Percentiles rank a stretch among this genome's conserved stretches.
Evolutionary conservation across 1,140 invertebrate species (phyloP).

Genomic region (Apocrypta bakeri): DNA sequence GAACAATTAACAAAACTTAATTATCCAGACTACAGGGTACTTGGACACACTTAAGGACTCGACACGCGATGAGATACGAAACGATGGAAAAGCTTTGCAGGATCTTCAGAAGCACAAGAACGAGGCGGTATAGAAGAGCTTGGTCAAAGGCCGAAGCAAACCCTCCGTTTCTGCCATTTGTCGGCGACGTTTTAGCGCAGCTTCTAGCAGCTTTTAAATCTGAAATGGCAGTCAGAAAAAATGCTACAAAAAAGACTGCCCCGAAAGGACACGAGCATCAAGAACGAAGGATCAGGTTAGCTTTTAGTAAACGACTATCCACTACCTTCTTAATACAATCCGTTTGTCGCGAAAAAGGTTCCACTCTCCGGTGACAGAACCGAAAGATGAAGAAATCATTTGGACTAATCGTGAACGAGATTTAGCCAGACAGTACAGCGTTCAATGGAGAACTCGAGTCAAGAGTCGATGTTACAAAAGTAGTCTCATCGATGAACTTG

Average conservation of each 20-base stretch:
- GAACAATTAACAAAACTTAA: neutral
- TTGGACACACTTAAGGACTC: slow-evolving; percentile 74
- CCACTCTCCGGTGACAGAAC: too few relatives aligned
- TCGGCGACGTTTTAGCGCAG: slow-evolving; percentile 70
- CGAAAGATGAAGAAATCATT: neutral
- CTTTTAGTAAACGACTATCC: neutral
- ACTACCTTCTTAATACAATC: neutral
- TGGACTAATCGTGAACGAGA: neutral
- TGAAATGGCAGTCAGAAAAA: neutral
- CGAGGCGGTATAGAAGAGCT: slow-evolving; percentile 64
- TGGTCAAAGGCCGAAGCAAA: slow-evolving; percentile 64
- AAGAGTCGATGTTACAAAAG: too few relatives aligned
- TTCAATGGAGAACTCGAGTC: neutral
- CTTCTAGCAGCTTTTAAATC: slow-evolving; percentile 60
- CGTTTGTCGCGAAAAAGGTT: neutral
- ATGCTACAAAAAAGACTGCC: too few relatives aligned
- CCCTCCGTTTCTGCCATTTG: slow-evolving; percentile 71
- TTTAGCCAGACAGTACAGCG: neutral
- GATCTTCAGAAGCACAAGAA: slow-evolving; percentile 67
- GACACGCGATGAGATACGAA: slow-evolving; percentile 75
- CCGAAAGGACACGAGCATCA: neutral
- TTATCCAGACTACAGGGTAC: slow-evolving; percentile 65
- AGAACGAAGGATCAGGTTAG: neutral
- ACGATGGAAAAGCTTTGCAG: slow-evolving; percentile 72
- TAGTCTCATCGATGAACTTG: neutral